A percentile compares a stretch with the other conserved stretches of the same genome.
These are phyloP conservation scores for Lycodopsis pacificus DNA, from an alignment of 2,797 vertebrate genomes.

Conservation along the genomic window DNA sequence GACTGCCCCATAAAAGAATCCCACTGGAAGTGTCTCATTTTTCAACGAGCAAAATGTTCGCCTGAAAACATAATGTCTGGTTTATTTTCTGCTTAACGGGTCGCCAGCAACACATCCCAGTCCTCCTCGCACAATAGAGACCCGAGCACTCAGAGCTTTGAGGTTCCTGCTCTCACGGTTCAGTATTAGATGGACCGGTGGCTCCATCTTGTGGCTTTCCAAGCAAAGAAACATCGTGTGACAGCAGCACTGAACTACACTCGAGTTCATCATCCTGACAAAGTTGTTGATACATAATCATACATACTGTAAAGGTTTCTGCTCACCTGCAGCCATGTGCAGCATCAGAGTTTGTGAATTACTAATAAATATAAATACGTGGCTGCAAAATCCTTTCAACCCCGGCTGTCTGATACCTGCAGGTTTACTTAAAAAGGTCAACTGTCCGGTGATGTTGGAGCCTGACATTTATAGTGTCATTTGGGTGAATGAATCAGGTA, in stretches of 20 bases:
- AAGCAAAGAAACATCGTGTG: too few relatives aligned
- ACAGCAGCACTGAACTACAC: neutral
- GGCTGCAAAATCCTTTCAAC: neutral
- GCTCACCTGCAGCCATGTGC: neutral
- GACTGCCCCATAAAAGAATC: neutral
- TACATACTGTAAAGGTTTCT: neutral
- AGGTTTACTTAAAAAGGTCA: neutral
- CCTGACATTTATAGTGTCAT: too few relatives aligned
- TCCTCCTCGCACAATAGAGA: neutral
- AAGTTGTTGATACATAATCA: neutral
- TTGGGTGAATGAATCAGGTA: too few relatives aligned
- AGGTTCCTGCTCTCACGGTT: neutral
- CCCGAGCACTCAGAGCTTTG: neutral
- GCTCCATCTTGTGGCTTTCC: constrained; percentile 60
- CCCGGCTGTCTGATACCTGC: neutral
- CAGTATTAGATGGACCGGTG: neutral
- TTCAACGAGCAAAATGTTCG: neutral
- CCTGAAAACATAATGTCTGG: neutral
- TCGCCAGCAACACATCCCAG: neutral
- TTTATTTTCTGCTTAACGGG: neutral
- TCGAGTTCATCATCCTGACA: neutral
- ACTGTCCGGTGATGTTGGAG: too few relatives aligned
- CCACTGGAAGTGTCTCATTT: neutral
- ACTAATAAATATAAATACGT: neutral
- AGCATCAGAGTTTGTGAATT: neutral